Evolutionary conservation across 2,113 vertebrate genomes (phyloP), one percentile per base, ranked within the genome.

Genomic region (Pygoscelis adeliae): DNA sequence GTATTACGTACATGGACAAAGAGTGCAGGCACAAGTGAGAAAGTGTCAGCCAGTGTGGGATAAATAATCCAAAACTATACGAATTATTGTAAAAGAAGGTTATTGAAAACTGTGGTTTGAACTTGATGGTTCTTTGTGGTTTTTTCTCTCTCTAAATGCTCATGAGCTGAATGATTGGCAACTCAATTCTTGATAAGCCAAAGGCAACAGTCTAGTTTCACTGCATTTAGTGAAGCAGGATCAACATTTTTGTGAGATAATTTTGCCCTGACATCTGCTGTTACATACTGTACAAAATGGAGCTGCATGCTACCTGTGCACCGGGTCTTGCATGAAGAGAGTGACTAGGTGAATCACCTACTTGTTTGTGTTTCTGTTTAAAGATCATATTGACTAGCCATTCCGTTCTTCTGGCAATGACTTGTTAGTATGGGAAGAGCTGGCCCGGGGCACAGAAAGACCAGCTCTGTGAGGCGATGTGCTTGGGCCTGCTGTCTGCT

Each of bases 361-460:
- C 0, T 0, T 9, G 40, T 5, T 34, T n/a, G 19, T 47, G 30
- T 32, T 61, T 42, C n/a, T 72, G 36, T 32, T 36, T 9, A 5
- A 14, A 56, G 59, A 20, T 18, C 53, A 1, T 10, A 5, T 11
- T 38, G 55, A 0, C 5, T 12, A 18, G 15, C 25, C 0, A 0
- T 42, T 53, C 29, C 59, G 0, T 42, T 53, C 29, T 55, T 52
- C 46, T 27, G 29, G 53, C 12, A 4, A 9, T 15, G 65, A 13
- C 55, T 40, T 34, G 46, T 12, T 26, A 2, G 44, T 15, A 21
- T 6, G 59, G 69, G 59, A 18, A 17, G 55, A 82, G 83, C 71
- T 80, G 46, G 15, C 34, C 77, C 2, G 8, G 34, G 32, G 25
- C 14, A 4, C 16, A 27, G 46, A 8, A 19, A 3, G 65, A 13